A percentile compares a stretch with the other conserved stretches of the same genome.
Conservation (phyloP, 2,113 vertebrate genomes). For the Theristicus caerulescens region DNA sequence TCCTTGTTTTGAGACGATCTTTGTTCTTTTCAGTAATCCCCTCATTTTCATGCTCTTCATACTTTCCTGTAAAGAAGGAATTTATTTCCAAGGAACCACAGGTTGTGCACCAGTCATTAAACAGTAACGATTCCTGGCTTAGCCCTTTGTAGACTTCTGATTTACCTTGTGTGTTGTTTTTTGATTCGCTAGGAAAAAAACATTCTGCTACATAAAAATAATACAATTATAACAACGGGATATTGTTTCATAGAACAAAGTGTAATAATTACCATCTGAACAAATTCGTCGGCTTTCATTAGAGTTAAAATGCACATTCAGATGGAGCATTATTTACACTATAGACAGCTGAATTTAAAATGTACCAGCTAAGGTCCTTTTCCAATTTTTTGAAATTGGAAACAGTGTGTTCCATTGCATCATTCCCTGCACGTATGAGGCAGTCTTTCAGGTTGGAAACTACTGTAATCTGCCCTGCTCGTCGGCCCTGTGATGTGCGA, state of each 20-base stretch:
- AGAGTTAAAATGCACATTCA: not conserved
- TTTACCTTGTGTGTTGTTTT: not conserved
- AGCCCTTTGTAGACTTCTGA: not conserved
- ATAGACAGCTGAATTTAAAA: not conserved
- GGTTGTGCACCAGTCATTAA: not conserved
- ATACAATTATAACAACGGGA: not conserved
- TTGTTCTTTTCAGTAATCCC: not conserved
- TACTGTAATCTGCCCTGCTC: not conserved
- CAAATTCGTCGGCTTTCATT: not conserved
- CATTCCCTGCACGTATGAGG: not conserved
- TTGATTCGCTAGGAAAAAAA: not conserved
- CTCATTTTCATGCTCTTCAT: not conserved
- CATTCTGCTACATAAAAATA: not conserved
- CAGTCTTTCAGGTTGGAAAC: not conserved
- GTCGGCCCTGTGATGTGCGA: fast-evolving
- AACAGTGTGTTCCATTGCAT: not conserved
- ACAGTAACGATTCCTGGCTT: not conserved
- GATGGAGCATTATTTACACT: not conserved
- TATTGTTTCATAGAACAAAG: not conserved
- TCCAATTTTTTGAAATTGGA: not conserved
- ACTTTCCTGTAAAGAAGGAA: not conserved
- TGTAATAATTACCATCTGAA: not conserved
- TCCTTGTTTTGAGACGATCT: not conserved
- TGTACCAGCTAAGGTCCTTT: not conserved
- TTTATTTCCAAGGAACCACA: not conserved